A percentile compares a stretch with the other conserved stretches of the same genome.
Conservation (phyloP, 2,888 invertebrate species). For the Leptopilina drosophilae region DNA sequence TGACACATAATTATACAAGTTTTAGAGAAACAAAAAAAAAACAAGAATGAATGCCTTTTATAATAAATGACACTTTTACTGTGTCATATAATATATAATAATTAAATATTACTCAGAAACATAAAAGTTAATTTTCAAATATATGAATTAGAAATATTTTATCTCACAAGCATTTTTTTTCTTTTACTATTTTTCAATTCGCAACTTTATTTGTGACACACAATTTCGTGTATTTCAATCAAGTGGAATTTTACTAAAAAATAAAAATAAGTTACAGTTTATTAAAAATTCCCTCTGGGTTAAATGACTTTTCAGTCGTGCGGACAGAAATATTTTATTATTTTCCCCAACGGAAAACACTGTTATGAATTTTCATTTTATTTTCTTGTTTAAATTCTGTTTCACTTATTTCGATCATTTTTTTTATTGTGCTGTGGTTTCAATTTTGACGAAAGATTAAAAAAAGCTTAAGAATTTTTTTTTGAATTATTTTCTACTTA, state of each 20-base stretch:
- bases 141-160: too few relatives aligned
- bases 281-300: not conserved
- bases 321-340: slow-evolving; percentile 6
- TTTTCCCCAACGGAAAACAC: not conserved
- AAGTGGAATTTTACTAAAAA: not conserved
- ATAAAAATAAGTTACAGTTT: not conserved
- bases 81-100: too few relatives aligned
- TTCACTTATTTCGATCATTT: not conserved
- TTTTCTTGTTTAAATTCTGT: not conserved
- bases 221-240: not conserved
- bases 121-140: too few relatives aligned
- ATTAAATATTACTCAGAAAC: too few relatives aligned
- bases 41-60: not conserved
- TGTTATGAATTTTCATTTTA: not conserved
- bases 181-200: not conserved
- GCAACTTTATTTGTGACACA: not conserved
- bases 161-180: not conserved
- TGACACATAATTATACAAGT: not conserved
- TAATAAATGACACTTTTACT: not conserved
- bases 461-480: too few relatives aligned
- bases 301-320: not conserved
- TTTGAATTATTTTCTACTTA: too few relatives aligned
- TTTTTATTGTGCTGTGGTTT: not conserved
- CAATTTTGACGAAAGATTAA: not conserved
- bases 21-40: not conserved